Evolutionary conservation across 2,888 invertebrate genomes (phyloP), one percentile per base, ranked within the genome.

Genomic region (Conchocele bisecta): DNA sequence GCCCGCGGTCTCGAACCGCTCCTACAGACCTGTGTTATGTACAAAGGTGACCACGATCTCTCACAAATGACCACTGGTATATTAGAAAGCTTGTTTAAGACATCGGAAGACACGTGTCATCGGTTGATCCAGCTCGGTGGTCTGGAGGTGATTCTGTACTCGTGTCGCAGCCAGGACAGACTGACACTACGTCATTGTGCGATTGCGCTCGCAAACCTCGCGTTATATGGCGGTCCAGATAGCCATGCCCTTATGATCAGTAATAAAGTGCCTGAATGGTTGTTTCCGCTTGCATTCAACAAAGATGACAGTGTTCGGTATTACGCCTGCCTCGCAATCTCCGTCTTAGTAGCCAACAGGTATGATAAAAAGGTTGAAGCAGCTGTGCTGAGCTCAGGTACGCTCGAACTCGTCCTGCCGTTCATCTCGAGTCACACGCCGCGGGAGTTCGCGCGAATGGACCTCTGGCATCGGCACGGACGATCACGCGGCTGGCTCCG

Each of bases 301-400:
- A 95, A 95, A 83, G 99, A 99, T 89, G 98, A 99, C 89, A 97
- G 89, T 64, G 88, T 91, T 9, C 82, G 89, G 1, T 99, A 99
- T 92, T 99, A 99, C 90, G 99, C 99, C 13, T 99, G 99, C 90
- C 93, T 99, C 87, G 99, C 99, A 31, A 98, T 99, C 81, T 97
- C 98, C 5, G 97, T 97, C 29, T 93, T 99, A 75, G 98, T 98
- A 26, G 98, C 98, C 11, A 98, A 98, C 91, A 97, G 98, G 88
- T 99, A 99, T 93, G 97, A 98, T 91, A 97, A 98, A 87, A 99
- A 99, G 93, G 97, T 99, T 82, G 99, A 99, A 93, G 96, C 98
- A 0, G 97, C 97, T 35, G 98, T 99, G 0, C 92, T 97, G 26
- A 96, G 97, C 90, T 98, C 98, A 0, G 99, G 98, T n/a, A 98